Percentiles rank a stretch among this genome's conserved stretches.
phyloP scores from a whole-genome alignment of 2,888 invertebrate genomes.

The Epinotia nisella region DNA sequence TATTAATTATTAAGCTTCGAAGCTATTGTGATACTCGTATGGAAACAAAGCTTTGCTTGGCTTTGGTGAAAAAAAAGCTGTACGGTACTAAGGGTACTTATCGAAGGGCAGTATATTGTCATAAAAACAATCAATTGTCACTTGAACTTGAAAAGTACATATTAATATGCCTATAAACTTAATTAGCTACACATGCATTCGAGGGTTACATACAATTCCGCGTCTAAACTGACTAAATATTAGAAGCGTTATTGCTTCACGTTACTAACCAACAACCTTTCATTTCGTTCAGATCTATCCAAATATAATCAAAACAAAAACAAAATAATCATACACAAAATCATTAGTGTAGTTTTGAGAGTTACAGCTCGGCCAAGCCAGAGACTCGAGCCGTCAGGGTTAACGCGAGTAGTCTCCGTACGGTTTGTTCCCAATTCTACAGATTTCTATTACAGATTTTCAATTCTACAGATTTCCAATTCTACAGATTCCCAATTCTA shows the following conservation, averaged over 20 bases:
- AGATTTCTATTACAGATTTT: too few relatives aligned
- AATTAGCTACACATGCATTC: constrained; percentile 46
- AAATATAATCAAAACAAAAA: constrained; percentile 40
- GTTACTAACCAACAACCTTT: constrained; percentile 56
- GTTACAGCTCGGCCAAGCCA: too few relatives aligned
- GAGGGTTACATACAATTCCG: constrained; percentile 31
- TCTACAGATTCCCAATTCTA: too few relatives aligned
- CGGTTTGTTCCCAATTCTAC: too few relatives aligned
- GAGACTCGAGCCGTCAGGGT: too few relatives aligned
- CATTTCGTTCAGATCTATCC: constrained; percentile 66
- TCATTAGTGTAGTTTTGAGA: not conserved
- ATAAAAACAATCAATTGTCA: constrained; percentile 20
- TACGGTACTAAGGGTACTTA: not conserved
- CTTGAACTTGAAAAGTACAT: constrained; percentile 21
- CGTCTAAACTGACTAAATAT: constrained; percentile 47
- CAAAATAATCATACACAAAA: too few relatives aligned
- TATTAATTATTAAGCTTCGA: too few relatives aligned
- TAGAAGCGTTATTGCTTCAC: constrained; percentile 65
- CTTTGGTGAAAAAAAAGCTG: not conserved
- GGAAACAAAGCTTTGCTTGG: not conserved
- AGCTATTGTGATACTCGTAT: too few relatives aligned
- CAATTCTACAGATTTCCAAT: too few relatives aligned
- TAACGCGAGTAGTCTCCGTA: too few relatives aligned
- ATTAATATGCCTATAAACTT: constrained; percentile 30
- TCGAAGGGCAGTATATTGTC: constrained; percentile 19